Evolutionary conservation across 1,140 invertebrate genomes (phyloP).

Genomic region (Sweltsa coloradensis): DNA sequence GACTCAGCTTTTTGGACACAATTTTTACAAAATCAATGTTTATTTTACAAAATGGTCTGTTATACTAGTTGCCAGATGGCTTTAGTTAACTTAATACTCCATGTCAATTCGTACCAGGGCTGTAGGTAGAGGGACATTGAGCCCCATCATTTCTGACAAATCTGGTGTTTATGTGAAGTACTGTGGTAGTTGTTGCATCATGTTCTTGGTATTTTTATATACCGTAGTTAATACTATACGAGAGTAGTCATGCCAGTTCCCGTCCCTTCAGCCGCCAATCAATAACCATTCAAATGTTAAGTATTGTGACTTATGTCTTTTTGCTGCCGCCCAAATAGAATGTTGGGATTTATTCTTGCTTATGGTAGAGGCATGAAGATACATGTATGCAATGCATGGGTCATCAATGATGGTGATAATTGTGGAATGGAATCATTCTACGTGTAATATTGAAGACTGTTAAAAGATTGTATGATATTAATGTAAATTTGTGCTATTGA

Average conservation of each 20-base stretch:
- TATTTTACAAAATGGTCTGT: constrained; percentile 9
- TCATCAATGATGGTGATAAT: too few species aligned
- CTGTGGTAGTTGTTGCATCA: constrained; percentile 11
- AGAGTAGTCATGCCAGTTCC: constrained; percentile 1
- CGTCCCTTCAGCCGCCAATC: constrained; percentile 11
- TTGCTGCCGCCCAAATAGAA: constrained; percentile 5
- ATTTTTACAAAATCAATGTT: constrained; percentile 9
- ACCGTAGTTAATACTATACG: constrained; percentile 7
- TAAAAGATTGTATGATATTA: too few species aligned
- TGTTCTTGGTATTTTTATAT: constrained; percentile 14
- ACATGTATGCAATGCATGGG: too few species aligned
- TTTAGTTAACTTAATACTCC: constrained; percentile 12
- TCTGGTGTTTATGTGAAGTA: background rate
- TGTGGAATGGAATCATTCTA: too few species aligned
- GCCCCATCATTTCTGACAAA: constrained; percentile 1
- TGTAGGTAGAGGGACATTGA: constrained; percentile 7
- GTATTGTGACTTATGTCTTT: too few species aligned
- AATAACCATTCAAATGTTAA: constrained; percentile 4
- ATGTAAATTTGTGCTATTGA: too few species aligned
- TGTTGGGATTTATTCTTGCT: too few species aligned
- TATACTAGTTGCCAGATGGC: constrained; percentile 8
- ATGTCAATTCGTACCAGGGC: constrained; percentile 13
- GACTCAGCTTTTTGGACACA: constrained; percentile 7
- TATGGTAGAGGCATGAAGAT: too few species aligned
- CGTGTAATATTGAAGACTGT: too few species aligned